Evolutionary conservation across 2,888 invertebrate species (phyloP).

Genomic region (Catocala nupta): DNA sequence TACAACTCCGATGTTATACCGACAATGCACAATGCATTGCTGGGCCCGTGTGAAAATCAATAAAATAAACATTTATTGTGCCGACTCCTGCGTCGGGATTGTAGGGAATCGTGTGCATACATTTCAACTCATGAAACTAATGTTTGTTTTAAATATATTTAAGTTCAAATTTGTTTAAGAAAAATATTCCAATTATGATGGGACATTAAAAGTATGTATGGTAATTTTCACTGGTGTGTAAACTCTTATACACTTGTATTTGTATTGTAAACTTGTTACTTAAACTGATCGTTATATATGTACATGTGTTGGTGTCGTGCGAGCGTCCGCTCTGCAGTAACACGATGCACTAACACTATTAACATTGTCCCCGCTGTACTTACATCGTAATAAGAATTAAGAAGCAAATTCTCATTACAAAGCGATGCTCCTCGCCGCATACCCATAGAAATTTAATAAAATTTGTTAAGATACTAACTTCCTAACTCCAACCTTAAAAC

Average conservation of each 20-base stretch:
- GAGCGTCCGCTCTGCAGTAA: slow-evolving; percentile 4
- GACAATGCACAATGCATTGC: slow-evolving; percentile 74
- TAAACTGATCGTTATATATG: neutral
- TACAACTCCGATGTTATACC: slow-evolving; percentile 54
- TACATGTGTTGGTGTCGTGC: neutral
- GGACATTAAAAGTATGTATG: too few relatives aligned
- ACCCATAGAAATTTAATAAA: slow-evolving; percentile 53
- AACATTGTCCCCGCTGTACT: slow-evolving; percentile 22
- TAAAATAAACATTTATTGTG: slow-evolving; percentile 83
- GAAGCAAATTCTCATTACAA: slow-evolving; percentile 37
- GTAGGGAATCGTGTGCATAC: slow-evolving; percentile 34
- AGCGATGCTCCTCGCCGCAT: slow-evolving; percentile 40
- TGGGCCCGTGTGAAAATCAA: slow-evolving; percentile 83
- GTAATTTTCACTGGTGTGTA: neutral
- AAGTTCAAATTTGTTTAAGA: neutral
- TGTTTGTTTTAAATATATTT: slow-evolving; percentile 29
- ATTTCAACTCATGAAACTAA: slow-evolving; percentile 29
- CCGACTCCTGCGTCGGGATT: slow-evolving; percentile 55
- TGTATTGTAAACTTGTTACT: too few relatives aligned
- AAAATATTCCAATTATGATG: too few relatives aligned
- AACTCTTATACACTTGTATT: neutral
- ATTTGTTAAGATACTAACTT: slow-evolving; percentile 63
- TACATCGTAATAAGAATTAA: slow-evolving; percentile 43
- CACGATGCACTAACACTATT: slow-evolving; percentile 17
- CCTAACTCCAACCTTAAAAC: slow-evolving; percentile 58